A percentile compares a stretch with the other conserved stretches of the same genome.
These are phyloP conservation scores for Mythimna ferrago DNA, from an alignment of 2,888 invertebrate species.

Conservation along the genomic window DNA sequence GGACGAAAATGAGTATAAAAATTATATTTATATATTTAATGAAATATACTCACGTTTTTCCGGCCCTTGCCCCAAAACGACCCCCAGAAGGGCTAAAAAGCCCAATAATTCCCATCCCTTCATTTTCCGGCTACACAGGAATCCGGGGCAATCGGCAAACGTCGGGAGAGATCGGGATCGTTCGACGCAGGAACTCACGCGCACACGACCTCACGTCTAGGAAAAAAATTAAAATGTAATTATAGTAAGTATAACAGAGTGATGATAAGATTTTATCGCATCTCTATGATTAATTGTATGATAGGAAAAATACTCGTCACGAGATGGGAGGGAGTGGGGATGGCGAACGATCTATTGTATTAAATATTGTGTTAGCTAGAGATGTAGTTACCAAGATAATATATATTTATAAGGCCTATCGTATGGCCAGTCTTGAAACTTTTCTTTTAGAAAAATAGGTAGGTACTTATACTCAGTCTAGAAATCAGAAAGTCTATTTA, in stretches of 20 bases:
- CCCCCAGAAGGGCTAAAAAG: slow-evolving; percentile 55
- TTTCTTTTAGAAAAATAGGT: too few relatives aligned
- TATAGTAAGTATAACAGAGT: slow-evolving; percentile 55
- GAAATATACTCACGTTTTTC: slow-evolving; percentile 67
- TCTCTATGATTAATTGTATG: slow-evolving; percentile 80
- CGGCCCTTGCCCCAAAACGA: slow-evolving; percentile 62
- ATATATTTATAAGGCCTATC: too few relatives aligned
- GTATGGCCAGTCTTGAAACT: too few relatives aligned
- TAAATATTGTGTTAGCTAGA: neutral
- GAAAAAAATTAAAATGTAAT: slow-evolving; percentile 75
- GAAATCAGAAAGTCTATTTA: too few relatives aligned
- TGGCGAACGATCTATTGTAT: slow-evolving; percentile 23
- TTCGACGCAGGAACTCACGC: slow-evolving; percentile 64
- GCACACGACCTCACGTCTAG: slow-evolving; percentile 77
- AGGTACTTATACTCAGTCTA: too few relatives aligned
- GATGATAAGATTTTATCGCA: slow-evolving; percentile 83
- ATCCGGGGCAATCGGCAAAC: slow-evolving; percentile 51
- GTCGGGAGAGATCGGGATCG: slow-evolving; percentile 53
- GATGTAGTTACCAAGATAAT: neutral
- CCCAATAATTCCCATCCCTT: slow-evolving; percentile 60
- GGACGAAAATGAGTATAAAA: neutral
- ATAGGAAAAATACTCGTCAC: slow-evolving; percentile 88
- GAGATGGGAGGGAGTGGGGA: slow-evolving; percentile 76
- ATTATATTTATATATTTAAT: too few relatives aligned
- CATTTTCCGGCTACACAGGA: slow-evolving; percentile 56